These are phyloP conservation scores for Corythaeola cristata DNA, from an alignment of 2,113 vertebrate genomes.

Conservation along the genomic window DNA sequence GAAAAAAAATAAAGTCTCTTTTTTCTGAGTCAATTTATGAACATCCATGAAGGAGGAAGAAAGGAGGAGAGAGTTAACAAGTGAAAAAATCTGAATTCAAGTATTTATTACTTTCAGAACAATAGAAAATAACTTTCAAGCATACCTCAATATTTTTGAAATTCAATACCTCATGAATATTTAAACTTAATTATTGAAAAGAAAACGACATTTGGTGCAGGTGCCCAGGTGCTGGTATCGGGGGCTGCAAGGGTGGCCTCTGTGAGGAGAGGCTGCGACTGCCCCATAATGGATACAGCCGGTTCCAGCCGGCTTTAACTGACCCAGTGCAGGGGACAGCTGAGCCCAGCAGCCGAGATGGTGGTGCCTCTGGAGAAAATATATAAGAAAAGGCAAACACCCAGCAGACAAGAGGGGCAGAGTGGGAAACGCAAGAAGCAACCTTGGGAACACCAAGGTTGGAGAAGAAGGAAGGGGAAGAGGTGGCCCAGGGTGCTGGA, in stretches of 20 bases:
- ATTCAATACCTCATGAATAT: not conserved
- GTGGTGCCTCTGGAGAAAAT: not conserved
- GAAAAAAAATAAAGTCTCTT: not conserved
- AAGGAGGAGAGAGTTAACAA: not conserved
- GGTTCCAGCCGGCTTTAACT: accelerated
- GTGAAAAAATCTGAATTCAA: not conserved
- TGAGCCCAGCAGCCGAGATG: accelerated
- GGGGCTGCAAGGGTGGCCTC: no score
- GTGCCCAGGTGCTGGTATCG: accelerated
- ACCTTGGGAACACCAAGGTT: not conserved
- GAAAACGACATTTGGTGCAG: not conserved
- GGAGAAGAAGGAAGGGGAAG: not conserved
- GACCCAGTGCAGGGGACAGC: accelerated
- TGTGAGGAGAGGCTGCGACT: not conserved
- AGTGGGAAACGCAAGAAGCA: not conserved
- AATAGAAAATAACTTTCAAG: not conserved
- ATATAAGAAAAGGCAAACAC: not conserved
- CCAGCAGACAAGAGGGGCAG: accelerated
- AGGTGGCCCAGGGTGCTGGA: not conserved
- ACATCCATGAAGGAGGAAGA: not conserved
- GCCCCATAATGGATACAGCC: accelerated
- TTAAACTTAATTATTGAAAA: not conserved
- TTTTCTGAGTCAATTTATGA: not conserved
- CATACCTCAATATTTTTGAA: not conserved
- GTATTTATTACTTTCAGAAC: not conserved